These are phyloP conservation scores for Synergus laeviventris DNA, from an alignment of 2,888 invertebrate genomes.

Conservation along the genomic window DNA sequence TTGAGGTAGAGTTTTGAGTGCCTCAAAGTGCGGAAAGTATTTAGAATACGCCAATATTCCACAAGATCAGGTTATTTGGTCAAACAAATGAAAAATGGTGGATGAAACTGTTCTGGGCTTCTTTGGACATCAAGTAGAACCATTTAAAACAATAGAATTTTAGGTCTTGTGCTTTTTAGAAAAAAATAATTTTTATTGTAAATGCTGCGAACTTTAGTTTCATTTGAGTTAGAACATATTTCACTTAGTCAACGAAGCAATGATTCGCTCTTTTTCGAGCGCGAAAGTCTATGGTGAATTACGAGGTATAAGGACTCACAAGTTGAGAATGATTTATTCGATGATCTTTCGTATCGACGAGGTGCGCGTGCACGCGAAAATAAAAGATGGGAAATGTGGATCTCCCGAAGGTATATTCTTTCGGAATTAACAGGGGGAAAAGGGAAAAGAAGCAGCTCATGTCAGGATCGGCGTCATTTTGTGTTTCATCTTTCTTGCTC, in stretches of 20 bases:
- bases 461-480: constrained; percentile 38
- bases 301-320: constrained; percentile 34
- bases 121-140: too few relatives aligned
- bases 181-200: too few relatives aligned
- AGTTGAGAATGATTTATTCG: constrained; percentile 41
- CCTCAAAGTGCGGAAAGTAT: constrained; percentile 29
- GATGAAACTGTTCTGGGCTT: too few relatives aligned
- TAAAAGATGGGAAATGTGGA: constrained; percentile 31
- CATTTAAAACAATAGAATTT: too few relatives aligned
- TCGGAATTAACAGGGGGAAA: constrained; percentile 1
- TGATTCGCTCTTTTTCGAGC: constrained; percentile 28
- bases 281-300: constrained; percentile 3
- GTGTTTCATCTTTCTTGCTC: constrained; percentile 11
- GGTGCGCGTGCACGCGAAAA: constrained; percentile 28
- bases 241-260: constrained; percentile 20
- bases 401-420: constrained; percentile 25
- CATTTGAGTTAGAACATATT: not conserved
- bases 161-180: too few relatives aligned
- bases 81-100: too few relatives aligned
- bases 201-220: too few relatives aligned
- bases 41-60: not conserved
- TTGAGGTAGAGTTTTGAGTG: constrained; percentile 18
- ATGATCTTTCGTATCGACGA: constrained; percentile 40
- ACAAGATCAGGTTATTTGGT: not conserved
- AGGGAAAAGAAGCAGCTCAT: not conserved